Evolutionary conservation across 2,888 invertebrate genomes (phyloP).

Genomic region (Calameuta pallipes): DNA sequence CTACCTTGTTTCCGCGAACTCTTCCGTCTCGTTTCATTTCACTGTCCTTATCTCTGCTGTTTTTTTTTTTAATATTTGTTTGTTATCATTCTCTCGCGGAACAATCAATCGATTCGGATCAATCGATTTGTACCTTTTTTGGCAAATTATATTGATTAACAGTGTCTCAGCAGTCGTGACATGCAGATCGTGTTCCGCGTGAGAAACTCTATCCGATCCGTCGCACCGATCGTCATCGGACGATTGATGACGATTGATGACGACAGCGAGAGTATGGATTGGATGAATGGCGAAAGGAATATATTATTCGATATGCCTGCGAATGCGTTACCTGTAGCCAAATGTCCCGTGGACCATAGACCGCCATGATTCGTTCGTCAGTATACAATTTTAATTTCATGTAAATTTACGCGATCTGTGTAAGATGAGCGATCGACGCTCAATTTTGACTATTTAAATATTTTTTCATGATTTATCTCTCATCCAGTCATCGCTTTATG

Average conservation of each 20-base stretch:
- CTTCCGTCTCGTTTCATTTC: neutral
- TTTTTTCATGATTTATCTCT: neutral
- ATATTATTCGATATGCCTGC: slow-evolving; percentile 26
- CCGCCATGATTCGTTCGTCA: slow-evolving; percentile 48
- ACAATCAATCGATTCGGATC: neutral
- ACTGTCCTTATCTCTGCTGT: neutral
- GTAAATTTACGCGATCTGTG: neutral
- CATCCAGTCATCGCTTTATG: neutral
- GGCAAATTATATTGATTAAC: neutral
- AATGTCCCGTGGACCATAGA: slow-evolving; percentile 61
- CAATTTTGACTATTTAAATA: neutral
- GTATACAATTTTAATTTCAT: neutral
- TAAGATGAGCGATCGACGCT: neutral
- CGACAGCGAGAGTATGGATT: neutral
- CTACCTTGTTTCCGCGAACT: neutral
- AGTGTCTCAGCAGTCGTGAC: neutral
- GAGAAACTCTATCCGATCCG: neutral
- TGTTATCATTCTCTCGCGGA: neutral
- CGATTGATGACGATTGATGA: neutral
- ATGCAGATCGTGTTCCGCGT: neutral
- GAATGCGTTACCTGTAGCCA: slow-evolving; percentile 53
- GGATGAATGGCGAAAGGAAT: neutral
- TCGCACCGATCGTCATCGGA: neutral
- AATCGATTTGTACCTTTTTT: neutral
- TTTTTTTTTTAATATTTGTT: slow-evolving; percentile 1